A percentile compares a stretch with the other conserved stretches of the same genome.
Evolutionary conservation across 2,113 vertebrate genomes (phyloP).

Genomic region (Lepisosteus oculatus): DNA sequence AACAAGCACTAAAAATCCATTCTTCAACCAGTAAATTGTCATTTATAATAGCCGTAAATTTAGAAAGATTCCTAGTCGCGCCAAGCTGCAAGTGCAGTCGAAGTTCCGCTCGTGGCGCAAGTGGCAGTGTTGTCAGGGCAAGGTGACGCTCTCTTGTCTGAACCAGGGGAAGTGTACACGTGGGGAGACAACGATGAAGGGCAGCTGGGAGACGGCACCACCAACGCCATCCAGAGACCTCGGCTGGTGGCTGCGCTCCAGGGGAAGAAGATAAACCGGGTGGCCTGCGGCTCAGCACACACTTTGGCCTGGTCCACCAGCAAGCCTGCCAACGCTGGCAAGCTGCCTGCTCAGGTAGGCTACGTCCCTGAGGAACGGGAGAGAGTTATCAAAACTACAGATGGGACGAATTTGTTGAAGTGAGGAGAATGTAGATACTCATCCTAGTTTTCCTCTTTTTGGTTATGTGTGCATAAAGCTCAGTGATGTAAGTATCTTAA

Average conservation of each 20-base stretch:
- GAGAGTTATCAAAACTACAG: too few species aligned
- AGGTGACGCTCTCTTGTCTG: constrained; percentile 27
- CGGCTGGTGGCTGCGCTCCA: constrained; percentile 91
- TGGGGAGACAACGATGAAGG: constrained; percentile 99
- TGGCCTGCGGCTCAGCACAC: constrained; percentile 95
- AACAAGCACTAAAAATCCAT: too few species aligned
- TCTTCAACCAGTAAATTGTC: too few species aligned
- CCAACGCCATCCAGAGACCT: constrained; percentile 95
- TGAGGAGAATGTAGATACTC: too few species aligned
- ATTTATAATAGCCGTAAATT: too few species aligned
- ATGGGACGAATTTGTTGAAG: too few species aligned
- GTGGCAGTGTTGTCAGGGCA: not conserved
- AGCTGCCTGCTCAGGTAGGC: constrained; percentile 88
- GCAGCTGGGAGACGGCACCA: constrained; percentile 94
- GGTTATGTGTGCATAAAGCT: too few species aligned
- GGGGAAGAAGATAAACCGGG: constrained; percentile 97
- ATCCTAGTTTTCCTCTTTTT: too few species aligned
- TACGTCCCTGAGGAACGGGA: too few species aligned
- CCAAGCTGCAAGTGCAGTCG: too few species aligned
- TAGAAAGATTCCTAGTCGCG: too few species aligned
- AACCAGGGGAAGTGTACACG: constrained; percentile 90
- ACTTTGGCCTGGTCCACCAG: constrained; percentile 97
- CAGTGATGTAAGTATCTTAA: too few species aligned
- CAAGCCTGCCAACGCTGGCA: constrained; percentile 94
- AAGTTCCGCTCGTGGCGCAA: not conserved